A percentile compares a stretch with the other conserved stretches of the same genome.
Evolutionary conservation across 2,797 vertebrate species (phyloP).

Genomic region (Sebastes hubbsi): DNA sequence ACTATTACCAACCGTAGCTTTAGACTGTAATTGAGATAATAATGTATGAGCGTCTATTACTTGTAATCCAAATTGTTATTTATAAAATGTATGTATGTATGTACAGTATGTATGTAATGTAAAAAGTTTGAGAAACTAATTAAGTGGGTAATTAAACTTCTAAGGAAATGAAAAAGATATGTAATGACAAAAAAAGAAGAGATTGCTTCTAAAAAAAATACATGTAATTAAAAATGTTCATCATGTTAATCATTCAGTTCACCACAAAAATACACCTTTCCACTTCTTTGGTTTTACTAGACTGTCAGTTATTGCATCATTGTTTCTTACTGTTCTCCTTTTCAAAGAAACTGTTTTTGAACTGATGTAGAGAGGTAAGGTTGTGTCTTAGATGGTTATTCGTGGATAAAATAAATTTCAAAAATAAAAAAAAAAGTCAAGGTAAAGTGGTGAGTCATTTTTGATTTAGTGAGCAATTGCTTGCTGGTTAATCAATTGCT

Average conservation of each 20-base stretch:
- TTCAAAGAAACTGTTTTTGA: not conserved
- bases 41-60: not conserved
- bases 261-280: not conserved
- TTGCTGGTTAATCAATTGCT: not conserved
- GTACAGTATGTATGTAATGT: no score
- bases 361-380: no score
- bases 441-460: no score
- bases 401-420: no score
- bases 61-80: not conserved
- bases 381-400: no score
- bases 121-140: not conserved
- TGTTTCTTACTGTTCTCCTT: not conserved
- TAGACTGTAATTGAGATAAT: constrained; percentile 11
- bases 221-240: not conserved
- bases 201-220: not conserved
- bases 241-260: not conserved
- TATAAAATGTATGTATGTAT: not conserved
- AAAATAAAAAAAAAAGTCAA: no score
- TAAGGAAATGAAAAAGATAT: not conserved
- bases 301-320: not conserved
- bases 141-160: not conserved
- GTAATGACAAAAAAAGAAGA: not conserved
- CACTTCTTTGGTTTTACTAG: not conserved
- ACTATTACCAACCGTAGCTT: no score
- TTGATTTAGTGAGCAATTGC: not conserved